Conservation (phyloP, 2,797 vertebrate species). For the Acanthis flammea region DNA sequence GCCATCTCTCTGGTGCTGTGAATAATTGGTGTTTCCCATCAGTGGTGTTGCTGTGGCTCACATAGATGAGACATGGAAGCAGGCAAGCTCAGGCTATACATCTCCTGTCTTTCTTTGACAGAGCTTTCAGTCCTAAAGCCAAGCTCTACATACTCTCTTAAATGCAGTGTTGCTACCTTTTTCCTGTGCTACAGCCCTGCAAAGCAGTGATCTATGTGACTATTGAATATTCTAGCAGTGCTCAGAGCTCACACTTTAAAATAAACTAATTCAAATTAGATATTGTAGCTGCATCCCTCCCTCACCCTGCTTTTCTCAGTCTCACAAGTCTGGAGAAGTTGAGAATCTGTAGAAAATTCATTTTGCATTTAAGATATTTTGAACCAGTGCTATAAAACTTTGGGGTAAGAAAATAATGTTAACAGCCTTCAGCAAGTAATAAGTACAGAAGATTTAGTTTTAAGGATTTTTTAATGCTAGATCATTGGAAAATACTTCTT, state of each 20-base stretch:
- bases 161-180: not conserved
- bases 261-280: not conserved
- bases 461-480: not conserved
- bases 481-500: not conserved
- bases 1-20: not conserved
- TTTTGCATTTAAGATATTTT: not conserved
- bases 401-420: not conserved
- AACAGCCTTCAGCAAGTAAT: not conserved
- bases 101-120: not conserved
- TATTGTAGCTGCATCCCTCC: not conserved
- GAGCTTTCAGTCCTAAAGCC: not conserved
- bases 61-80: rapidly evolving
- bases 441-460: not conserved
- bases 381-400: not conserved
- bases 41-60: not conserved
- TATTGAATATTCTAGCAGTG: not conserved
- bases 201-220: rapidly evolving
- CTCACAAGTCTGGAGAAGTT: not conserved
- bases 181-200: not conserved
- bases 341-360: not conserved
- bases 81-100: not conserved
- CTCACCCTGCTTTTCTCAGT: not conserved
- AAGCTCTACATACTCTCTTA: not conserved
- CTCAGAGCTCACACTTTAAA: not conserved
- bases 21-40: not conserved